Evolutionary conservation across 2,888 invertebrate species (phyloP), one percentile per base, ranked within the genome.

Genomic region (Abrostola tripartita): DNA sequence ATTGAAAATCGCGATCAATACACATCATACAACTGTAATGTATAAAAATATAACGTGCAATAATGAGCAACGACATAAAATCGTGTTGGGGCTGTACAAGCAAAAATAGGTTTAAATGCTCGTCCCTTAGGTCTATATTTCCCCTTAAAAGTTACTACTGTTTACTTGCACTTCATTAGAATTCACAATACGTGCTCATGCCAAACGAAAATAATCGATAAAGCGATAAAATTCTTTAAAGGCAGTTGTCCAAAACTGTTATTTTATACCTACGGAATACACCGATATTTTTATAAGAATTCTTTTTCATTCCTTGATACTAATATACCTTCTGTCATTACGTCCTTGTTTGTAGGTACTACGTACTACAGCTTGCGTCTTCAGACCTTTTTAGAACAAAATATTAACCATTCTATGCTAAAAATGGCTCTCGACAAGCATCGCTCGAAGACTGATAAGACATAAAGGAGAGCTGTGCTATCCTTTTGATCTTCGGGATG

Each of bases 351-450:
- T 5, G 47, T 7, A 9, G 50, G 37, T 59, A 53, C 10, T 44
- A n/a, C 8, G 40, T 9, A 47, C 49, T 36, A 12, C 11, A 52
- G 50, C 60, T 37, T 70, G 47, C 65, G 61, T 65, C n/a, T 58
- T 14, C 49, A 37, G 35, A 65, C 71, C 71, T 65, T 72, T 61
- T 72, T 54, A 75, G 60, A 52, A 40, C 58, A 53, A 41, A 52
- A 75, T 63, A 75, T 42, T 44, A 11, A n/a, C 41, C 55, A 66
- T 66, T 76, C 57, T 58, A 44, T 55, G 50, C 71, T 70, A 6
- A 14, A 55, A 71, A 72, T 55, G 65, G 75, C 52, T 57, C 10
- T 40, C 41, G 40, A n/a, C 14, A 35, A 37, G 12, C 35, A 54
- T 42, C 42, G 40, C 14, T 4, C 24, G 10, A 12, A 56, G 42